Evolutionary conservation across 2,113 vertebrate species (phyloP).

Genomic region (Daboia siamensis): DNA sequence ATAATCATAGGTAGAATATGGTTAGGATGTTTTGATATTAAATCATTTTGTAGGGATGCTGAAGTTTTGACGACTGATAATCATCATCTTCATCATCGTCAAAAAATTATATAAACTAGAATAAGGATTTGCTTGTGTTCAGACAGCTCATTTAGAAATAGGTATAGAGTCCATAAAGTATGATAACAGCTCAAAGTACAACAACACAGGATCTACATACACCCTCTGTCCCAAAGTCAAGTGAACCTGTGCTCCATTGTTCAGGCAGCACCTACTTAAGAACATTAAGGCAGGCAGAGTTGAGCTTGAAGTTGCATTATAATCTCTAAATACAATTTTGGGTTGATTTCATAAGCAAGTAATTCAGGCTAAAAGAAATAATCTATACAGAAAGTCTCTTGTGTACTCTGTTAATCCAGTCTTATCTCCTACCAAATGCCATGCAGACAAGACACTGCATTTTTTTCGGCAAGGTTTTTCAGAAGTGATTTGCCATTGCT

Average conservation of each 20-base stretch:
- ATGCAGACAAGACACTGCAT: background rate
- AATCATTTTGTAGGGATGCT: background rate
- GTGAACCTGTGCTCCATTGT: background rate
- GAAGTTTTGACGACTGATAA: background rate
- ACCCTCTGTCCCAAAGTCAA: background rate
- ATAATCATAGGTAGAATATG: background rate
- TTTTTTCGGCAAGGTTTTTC: background rate
- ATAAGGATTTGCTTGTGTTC: background rate
- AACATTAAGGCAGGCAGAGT: background rate
- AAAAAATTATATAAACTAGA: background rate
- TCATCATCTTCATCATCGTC: background rate
- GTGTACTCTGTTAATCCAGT: background rate
- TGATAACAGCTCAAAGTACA: conserved; percentile 2
- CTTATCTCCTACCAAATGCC: background rate
- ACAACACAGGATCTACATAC: conserved; percentile 20
- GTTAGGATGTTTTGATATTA: background rate
- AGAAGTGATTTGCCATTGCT: background rate
- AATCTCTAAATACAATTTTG: background rate
- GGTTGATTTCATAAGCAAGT: background rate
- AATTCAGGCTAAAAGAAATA: background rate
- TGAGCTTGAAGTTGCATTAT: background rate
- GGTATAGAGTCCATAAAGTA: background rate
- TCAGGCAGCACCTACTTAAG: background rate
- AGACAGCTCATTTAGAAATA: conserved; percentile 11
- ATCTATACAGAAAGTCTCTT: background rate